Evolutionary conservation across 2,113 vertebrate genomes (phyloP).

Genomic region (Atractosteus spatula): DNA sequence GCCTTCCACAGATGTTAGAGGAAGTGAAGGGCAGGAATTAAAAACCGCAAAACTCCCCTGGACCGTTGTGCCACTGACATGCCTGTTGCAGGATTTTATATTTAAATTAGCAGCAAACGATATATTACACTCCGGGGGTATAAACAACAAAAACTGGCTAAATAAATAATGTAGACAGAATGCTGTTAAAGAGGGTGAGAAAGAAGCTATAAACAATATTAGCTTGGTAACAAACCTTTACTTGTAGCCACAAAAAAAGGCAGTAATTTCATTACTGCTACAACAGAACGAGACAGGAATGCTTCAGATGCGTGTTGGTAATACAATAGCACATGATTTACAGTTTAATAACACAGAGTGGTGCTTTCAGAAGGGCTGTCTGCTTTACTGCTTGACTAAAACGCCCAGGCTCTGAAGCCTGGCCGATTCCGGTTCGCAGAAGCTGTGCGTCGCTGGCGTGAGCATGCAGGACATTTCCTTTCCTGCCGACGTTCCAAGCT

Average conservation of each 20-base stretch:
- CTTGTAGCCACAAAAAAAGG: constrained; percentile 18
- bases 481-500: too few species aligned
- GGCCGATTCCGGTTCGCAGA: constrained; percentile 41
- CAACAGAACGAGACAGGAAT: constrained; percentile 34
- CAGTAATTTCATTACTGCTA: constrained; percentile 34
- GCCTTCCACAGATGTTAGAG: too few species aligned
- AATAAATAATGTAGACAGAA: constrained; percentile 36
- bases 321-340: constrained; percentile 50
- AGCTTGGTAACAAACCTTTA: not conserved
- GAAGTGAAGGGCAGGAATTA: too few species aligned
- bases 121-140: not conserved
- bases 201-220: constrained; percentile 9
- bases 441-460: constrained; percentile 42
- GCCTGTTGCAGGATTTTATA: not conserved
- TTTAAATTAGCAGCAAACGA: constrained; percentile 7
- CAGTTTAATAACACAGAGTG: constrained; percentile 60
- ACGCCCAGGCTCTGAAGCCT: constrained; percentile 43
- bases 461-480: constrained; percentile 33
- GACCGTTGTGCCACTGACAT: too few species aligned
- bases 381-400: constrained; percentile 45
- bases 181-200: too few species aligned
- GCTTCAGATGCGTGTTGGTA: constrained; percentile 45
- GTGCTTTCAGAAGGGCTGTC: constrained; percentile 45
- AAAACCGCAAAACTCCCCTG: too few species aligned
- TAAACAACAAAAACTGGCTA: not conserved